A percentile compares a stretch with the other conserved stretches of the same genome.
Conservation (phyloP, 2,888 invertebrate genomes). For the Pristionchus mayeri region DNA sequence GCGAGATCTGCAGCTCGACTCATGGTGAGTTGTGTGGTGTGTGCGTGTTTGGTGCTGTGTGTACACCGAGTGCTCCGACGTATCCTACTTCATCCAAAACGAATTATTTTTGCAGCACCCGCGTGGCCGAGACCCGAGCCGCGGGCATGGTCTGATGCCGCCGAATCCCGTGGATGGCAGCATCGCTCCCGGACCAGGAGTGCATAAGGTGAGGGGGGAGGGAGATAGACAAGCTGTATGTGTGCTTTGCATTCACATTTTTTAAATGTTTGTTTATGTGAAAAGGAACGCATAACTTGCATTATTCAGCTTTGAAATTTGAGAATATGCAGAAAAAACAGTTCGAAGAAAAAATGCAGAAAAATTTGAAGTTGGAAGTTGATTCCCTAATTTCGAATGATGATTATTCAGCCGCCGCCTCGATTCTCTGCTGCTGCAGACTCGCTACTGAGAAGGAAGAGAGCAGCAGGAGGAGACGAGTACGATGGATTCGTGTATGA, state of each 20-base stretch:
- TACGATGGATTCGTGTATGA: constrained; percentile 42
- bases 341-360: no score
- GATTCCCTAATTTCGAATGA: neutral
- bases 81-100: neutral
- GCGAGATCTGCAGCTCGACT: neutral
- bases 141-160: constrained; percentile 1
- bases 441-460: constrained; percentile 25
- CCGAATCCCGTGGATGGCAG: neutral
- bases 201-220: constrained; percentile 34
- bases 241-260: no score
- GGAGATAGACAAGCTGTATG: no score
- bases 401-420: neutral
- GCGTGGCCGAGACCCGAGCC: neutral
- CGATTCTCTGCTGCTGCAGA: constrained; percentile 38
- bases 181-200: constrained; percentile 18
- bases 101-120: constrained; percentile 27
- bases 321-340: no score
- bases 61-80: neutral
- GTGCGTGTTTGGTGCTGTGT: no score
- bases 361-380: no score
- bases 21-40: constrained; percentile 9
- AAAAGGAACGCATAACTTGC: no score
- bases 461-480: neutral
- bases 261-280: no score
- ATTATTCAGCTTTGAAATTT: no score